Base-by-base conservation (phyloP, 2,113 vertebrate genomes). In the Lichenostomus cassidix region DNA sequence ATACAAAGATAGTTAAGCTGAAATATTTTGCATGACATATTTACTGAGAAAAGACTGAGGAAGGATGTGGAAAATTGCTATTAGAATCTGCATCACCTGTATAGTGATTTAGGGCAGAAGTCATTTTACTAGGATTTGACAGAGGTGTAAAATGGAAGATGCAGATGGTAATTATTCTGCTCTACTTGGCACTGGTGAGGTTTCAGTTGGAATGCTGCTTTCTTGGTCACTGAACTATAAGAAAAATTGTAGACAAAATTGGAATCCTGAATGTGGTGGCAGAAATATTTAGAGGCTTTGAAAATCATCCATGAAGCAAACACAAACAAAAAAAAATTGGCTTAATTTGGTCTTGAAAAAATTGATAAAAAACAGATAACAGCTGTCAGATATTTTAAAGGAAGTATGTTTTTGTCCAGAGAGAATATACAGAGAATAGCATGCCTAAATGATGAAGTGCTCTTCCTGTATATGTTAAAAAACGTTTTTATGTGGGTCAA, bases 161-260 rank as follows among this genome's bases (percentile, higher is more conserved):
- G 78, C 87, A 95, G 92, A 93, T 92, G 85, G 90, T 58, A 88
- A 92, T 95, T 93, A 92, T 95, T 95, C 90, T 92, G 92, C 96
- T 96, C 94, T 92, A 88, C 88, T 95, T 96, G 85, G 59, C 79
- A 77, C 13, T 90, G 70, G 75, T 95, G 63, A 88, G 37, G 23
- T 87, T 96, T 96, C 75, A 69, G 49, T 25, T 80, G 33, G 50
- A 92, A 83, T 24, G 46, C 6, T 88, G 39, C 0, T 25, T 75
- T 77, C 95, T 94, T 85, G 50, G 85, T 62, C 67, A 58, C 42
- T 83, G 75, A 91, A 77, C n/a, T 93, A 44, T 50, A 80, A 70
- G 62, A 95, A 90, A 79, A 80, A 31, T 17, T 41, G 12, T 23
- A 79, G 90, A 53, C 24, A 85, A 87, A 74, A 52, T 2, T 78